phyloP scores from a whole-genome alignment of 2,113 vertebrate genomes.

The Oplegnathus fasciatus region DNA sequence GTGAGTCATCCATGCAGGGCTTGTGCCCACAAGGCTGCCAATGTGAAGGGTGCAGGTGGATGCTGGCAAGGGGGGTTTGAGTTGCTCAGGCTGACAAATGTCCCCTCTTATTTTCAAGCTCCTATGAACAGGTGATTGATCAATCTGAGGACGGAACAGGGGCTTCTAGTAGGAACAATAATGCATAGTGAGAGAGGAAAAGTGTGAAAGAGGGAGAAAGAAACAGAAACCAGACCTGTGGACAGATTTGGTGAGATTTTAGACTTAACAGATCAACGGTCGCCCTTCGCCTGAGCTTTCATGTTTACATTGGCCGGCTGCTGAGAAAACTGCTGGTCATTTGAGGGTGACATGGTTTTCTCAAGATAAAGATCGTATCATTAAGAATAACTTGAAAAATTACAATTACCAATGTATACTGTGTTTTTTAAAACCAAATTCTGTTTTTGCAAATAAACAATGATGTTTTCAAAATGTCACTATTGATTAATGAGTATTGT shows the following conservation, averaged over 20 bases:
- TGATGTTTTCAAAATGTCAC: too few species aligned
- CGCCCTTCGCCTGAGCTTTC: not conserved
- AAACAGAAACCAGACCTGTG: conserved; percentile 17
- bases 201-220: not conserved
- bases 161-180: conserved; percentile 13
- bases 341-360: not conserved
- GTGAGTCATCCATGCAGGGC: conserved; percentile 53
- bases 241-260: conserved; percentile 17
- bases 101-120: conserved; percentile 48
- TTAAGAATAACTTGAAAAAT: not conserved
- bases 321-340: not conserved
- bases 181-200: not conserved
- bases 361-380: not conserved
- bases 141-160: conserved; percentile 36
- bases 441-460: too few species aligned
- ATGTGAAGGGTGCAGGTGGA: conserved; percentile 43
- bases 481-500: too few species aligned
- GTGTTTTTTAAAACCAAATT: too few species aligned
- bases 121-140: conserved; percentile 66
- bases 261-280: not conserved
- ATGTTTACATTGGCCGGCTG: not conserved
- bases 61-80: conserved; percentile 1
- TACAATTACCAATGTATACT: too few species aligned
- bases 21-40: conserved; percentile 45
- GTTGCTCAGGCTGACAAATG: conserved; percentile 52